Evolutionary conservation across 2,113 vertebrate species (phyloP), one percentile per base, ranked within the genome.

Genomic region (Cyprinodon tularosa): DNA sequence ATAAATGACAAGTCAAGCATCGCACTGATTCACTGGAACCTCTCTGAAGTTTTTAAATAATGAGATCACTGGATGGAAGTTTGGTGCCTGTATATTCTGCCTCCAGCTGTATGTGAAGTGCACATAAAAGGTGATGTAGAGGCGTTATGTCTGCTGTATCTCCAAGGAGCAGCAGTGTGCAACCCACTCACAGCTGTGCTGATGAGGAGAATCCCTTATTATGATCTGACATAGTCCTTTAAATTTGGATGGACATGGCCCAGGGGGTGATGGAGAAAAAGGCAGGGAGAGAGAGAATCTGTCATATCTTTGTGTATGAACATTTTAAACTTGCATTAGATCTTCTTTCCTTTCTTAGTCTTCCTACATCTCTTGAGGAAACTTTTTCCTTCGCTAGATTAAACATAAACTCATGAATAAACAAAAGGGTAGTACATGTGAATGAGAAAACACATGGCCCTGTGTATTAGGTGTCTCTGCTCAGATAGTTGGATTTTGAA

Each of bases 381-480:
- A 76, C 47, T 12, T 71, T 39, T 71, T 67, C 53, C 69, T 38
- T 62, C 42, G 62, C 62, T 68, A 63, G 75, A 80, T 86, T 15
- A 86, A 86, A 84, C 53, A 70, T 63, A 75, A 74, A 81, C 80
- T 86, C 68, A 80, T 87, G 74, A 87, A 88, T 86, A 87, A 87
- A 86, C 79, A 84, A 66, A 59, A 63, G 77, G 71, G 62, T 4
- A 73, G 45, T 9, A 45, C 86, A 85, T 82, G 78, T 87, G 80
- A 77, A 71, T 72, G 44, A 77, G 60, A 38, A 84, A 86, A 69
- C 84, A 84, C 84, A 81, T 73, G 82, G 82, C 82, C 65, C 6
- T 1, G 71, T 66, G 67, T 71, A 17, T 62, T 65, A 66, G 22
- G 68, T 5, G 59, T 47, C 47, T 80, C 60, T 42, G 22, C 61